Evolutionary conservation across 2,797 vertebrate species (phyloP).

Genomic region (Agapornis canus): DNA sequence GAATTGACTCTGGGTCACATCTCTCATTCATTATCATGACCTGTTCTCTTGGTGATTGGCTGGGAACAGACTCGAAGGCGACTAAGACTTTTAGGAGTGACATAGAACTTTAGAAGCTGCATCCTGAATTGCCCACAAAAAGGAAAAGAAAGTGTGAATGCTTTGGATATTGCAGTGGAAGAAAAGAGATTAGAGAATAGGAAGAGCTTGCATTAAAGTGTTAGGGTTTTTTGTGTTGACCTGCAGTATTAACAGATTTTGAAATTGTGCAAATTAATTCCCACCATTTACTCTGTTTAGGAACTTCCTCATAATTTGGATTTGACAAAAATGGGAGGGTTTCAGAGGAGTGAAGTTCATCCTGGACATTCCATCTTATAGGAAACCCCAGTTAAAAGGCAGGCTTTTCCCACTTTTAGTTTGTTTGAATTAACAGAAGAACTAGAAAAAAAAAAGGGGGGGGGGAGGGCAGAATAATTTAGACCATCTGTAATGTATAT

Average conservation of each 20-base stretch:
- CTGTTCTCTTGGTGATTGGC: conserved; percentile 54
- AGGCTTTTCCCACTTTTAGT: background rate
- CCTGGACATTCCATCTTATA: background rate
- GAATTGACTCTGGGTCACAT: conserved; percentile 63
- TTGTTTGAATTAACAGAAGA: background rate
- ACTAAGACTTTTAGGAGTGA: conserved; percentile 32
- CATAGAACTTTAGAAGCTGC: conserved; percentile 23
- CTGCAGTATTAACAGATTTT: background rate
- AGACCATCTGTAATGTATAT: background rate
- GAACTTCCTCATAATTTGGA: background rate
- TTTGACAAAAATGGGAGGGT: background rate
- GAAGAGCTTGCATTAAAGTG: background rate
- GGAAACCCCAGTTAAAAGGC: background rate
- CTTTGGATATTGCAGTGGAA: background rate
- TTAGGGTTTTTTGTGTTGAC: background rate
- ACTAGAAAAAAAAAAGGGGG: background rate
- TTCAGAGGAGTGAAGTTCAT: background rate
- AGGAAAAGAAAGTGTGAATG: conserved; percentile 36
- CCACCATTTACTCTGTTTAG: background rate
- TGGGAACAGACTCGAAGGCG: conserved; percentile 52
- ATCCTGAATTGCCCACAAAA: conserved; percentile 10
- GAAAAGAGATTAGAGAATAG: background rate
- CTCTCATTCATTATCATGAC: conserved; percentile 65
- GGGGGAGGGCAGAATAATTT: background rate
- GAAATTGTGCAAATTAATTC: background rate